Base-by-base conservation (phyloP, 2,113 vertebrate genomes). In the Chionodraco myersi region DNA sequence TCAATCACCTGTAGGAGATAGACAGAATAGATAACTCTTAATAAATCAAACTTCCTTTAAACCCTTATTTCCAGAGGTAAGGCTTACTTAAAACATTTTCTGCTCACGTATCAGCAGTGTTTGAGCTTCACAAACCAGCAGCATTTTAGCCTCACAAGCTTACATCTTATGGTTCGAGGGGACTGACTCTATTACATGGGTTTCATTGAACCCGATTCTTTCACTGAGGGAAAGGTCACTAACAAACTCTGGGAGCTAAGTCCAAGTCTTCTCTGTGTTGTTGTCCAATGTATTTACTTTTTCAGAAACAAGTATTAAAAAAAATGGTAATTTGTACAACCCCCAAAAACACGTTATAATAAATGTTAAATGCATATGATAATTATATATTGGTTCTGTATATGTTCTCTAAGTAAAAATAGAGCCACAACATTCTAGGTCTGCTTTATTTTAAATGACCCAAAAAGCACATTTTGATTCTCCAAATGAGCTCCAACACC, bases 401-500 rank as follows among this genome's bases (percentile, higher is more conserved):
- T 81, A 23, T 63, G 75, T 80, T 76, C n/a, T 49, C n/a, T 16
- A 16, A 61, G 5, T 49, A 18, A 53, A 80, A 68, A 61, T 15
- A 68, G 44, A 84, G 65, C 52, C 47, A 49, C 26, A 63, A 60
- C 66, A 72, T 73, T 58, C 23, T 47, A 18, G 68, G 34, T 64
- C 12, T 12, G 45, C 78, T 85, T 84, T 76, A 56, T 72, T 72
- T 80, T 71, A 80, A 80, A 75, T 80, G 52, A 77, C 79, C 85
- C 72, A 79, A 85, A 88, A 73, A 83, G 68, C 61, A 80, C 65
- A 87, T 82, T 88, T 82, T 76, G 56, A 92, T 79, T 56, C 79
- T 80, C 79, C 76, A 85, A 89, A 91, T 83, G 67, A 86, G 83
- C 80, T 81, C 79, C 65, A 86, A 90, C 86, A 92, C 90, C 89